Percentiles rank a stretch among this genome's conserved stretches.
These are phyloP conservation scores for Trichopoda pennipes DNA, from an alignment of 2,888 invertebrate genomes.

Conservation along the genomic window DNA sequence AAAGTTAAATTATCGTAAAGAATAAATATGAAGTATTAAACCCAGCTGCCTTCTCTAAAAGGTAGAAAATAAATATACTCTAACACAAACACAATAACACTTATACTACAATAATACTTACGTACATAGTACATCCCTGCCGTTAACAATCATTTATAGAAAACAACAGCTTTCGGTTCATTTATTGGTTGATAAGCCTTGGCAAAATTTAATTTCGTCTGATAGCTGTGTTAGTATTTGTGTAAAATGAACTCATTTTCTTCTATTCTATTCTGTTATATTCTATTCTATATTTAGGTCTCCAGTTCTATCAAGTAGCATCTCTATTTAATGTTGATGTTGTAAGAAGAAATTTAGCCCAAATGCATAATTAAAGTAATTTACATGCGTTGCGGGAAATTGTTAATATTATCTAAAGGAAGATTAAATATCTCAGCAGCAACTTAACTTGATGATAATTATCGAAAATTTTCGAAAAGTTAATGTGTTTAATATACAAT, in stretches of 20 bases:
- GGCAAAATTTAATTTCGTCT: not conserved
- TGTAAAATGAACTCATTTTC: slow-evolving; percentile 31
- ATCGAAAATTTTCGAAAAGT: slow-evolving; percentile 28
- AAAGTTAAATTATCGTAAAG: slow-evolving; percentile 23
- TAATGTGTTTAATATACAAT: not conserved
- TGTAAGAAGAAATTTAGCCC: slow-evolving; percentile 57
- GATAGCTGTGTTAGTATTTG: not conserved
- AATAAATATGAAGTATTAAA: slow-evolving; percentile 37
- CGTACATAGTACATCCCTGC: not conserved
- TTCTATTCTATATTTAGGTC: not conserved
- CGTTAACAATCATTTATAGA: not conserved
- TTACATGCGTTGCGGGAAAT: slow-evolving; percentile 67
- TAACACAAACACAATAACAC: not conserved
- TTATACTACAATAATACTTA: not conserved
- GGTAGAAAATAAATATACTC: not conserved
- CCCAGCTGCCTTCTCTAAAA: slow-evolving; percentile 26
- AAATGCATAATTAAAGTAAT: slow-evolving; percentile 67
- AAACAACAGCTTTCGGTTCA: slow-evolving; percentile 17
- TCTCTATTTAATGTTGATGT: slow-evolving; percentile 22
- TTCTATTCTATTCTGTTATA: slow-evolving; percentile 7
- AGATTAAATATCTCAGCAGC: slow-evolving; percentile 53
- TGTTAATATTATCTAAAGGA: slow-evolving; percentile 52
- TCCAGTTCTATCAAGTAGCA: slow-evolving; percentile 10
- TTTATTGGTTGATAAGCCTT: slow-evolving; percentile 35
- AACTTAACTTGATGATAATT: slow-evolving; percentile 50